Base-by-base conservation (phyloP, 2,797 vertebrate species). In the Tokudaia tokunoshimensis region DNA sequence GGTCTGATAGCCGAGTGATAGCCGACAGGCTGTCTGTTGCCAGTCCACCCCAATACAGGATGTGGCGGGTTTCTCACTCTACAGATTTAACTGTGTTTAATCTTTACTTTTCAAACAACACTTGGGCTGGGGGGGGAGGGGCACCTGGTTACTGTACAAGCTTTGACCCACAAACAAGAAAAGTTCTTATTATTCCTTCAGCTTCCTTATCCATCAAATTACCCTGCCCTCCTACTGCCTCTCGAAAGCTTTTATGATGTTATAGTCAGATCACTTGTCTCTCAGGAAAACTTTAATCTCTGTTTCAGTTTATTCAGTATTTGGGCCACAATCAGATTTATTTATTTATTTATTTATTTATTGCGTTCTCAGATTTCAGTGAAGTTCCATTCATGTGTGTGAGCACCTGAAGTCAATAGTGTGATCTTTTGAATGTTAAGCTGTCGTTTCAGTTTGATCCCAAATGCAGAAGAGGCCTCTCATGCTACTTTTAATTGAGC, bases 221-320 rank as follows among this genome's bases (percentile, higher is more conserved):
- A 95, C 59, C 15, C 41, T 19, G 78, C 78, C 13, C 31, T 89
- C 9, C 3, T 41, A 34, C 57, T 95, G 37, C 29, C 9, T 93
- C 96, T 81, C 76, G 72, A 93, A 44, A 82, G 14, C 61, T 61
- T 95, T 91, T 47, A 92, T 50, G 59, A 67, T 41, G 83, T 93
- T 74, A 81, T 57, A 84, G 89, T 91, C 79, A 63, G 92, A 95
- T 90, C 72, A 88, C 41, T 24, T 89, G 50, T 93, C 70, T 85
- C 86, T 75, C 76, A 91, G 67, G 55, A 93, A 79, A 61, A 20
- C n/a, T 97, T 98, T 94, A 75, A 84, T 95, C 92, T 97, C 22
- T 34, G 85, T 76, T 97, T 97, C 55, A 87, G 92, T 72, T 80
- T 94, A 34, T 91, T 34, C 31, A 0, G 0, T 10, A 20, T 59